A percentile compares a stretch with the other conserved stretches of the same genome.
phyloP scores from a whole-genome alignment of 2,113 vertebrate genomes.

The Nerophis lumbriciformis region DNA sequence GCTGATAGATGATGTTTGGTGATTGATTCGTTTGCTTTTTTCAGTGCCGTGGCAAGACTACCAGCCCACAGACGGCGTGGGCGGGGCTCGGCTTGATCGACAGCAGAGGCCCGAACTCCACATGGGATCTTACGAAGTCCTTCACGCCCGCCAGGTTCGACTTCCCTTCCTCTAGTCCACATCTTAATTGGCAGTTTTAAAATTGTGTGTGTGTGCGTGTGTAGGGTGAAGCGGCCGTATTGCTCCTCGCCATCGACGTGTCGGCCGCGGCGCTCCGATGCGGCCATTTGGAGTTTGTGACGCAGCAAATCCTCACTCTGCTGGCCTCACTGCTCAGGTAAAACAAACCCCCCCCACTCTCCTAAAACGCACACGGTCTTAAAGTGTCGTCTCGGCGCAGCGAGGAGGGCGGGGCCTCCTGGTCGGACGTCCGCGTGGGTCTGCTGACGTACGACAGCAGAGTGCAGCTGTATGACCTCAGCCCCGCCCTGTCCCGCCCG shows the following conservation, averaged over 20 bases:
- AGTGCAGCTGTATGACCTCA: conserved; percentile 75
- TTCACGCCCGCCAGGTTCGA: conserved; percentile 54
- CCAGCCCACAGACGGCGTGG: conserved; percentile 63
- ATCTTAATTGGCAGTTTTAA: background rate
- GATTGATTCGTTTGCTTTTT: background rate
- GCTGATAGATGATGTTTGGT: no score
- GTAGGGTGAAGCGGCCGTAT: conserved; percentile 58
- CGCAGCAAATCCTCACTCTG: conserved; percentile 58
- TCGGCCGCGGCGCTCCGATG: conserved; percentile 61
- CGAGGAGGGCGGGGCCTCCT: conserved; percentile 13
- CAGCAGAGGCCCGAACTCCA: conserved; percentile 67
- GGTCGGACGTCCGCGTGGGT: conserved; percentile 59
- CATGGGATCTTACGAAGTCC: conserved; percentile 72
- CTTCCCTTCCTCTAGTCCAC: background rate
- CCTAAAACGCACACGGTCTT: background rate
- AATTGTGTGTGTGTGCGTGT: background rate
- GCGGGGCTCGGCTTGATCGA: conserved; percentile 55
- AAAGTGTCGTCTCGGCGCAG: conserved; percentile 31
- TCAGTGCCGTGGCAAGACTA: conserved; percentile 73
- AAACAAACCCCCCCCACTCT: accelerated
- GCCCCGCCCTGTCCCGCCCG: conserved; percentile 65
- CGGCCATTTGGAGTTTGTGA: conserved; percentile 66
- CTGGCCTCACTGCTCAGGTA: conserved; percentile 60
- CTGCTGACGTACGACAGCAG: conserved; percentile 73
- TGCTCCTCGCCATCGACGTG: conserved; percentile 73